Percentiles rank a stretch among this genome's conserved stretches.
These are phyloP conservation scores for Vanessa tameamea DNA, from an alignment of 1,140 invertebrate species.

Conservation along the genomic window DNA sequence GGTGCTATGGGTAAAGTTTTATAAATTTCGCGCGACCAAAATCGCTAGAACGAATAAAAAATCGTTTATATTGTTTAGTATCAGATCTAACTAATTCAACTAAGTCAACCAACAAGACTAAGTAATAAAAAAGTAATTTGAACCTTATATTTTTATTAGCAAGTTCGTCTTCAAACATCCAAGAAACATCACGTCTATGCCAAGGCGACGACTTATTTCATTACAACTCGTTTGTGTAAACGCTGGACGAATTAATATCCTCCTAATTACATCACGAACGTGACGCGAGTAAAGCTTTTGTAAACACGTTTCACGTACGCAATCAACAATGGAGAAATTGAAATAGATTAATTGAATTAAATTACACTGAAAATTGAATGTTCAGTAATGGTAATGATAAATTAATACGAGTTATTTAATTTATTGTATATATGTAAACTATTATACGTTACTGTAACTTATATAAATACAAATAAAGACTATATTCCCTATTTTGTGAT, in stretches of 20 bases:
- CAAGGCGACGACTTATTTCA: slow-evolving; percentile 19
- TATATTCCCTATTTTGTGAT: too few species aligned
- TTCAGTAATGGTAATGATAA: too few species aligned
- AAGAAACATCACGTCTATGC: not conserved
- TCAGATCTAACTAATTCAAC: not conserved
- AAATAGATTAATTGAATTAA: not conserved
- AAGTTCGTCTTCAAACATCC: not conserved
- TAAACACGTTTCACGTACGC: slow-evolving; percentile 20
- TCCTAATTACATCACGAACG: slow-evolving; percentile 22
- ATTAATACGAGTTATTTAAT: too few species aligned
- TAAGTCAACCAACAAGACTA: not conserved
- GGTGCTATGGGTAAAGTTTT: too few species aligned
- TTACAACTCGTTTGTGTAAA: slow-evolving; percentile 21
- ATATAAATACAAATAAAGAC: too few species aligned
- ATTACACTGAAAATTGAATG: too few species aligned
- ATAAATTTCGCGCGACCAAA: too few species aligned
- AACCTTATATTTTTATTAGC: not conserved
- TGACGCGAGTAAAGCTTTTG: slow-evolving; percentile 13
- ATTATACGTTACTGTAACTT: too few species aligned
- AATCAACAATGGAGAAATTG: slow-evolving; percentile 9
- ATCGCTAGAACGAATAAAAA: too few species aligned
- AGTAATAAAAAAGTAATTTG: slow-evolving; percentile 3
- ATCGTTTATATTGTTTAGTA: not conserved
- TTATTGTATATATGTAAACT: too few species aligned
- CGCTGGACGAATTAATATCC: slow-evolving; percentile 23